Evolutionary conservation across 2,113 vertebrate genomes (phyloP).

Genomic region (Agapornis roseicollis): DNA sequence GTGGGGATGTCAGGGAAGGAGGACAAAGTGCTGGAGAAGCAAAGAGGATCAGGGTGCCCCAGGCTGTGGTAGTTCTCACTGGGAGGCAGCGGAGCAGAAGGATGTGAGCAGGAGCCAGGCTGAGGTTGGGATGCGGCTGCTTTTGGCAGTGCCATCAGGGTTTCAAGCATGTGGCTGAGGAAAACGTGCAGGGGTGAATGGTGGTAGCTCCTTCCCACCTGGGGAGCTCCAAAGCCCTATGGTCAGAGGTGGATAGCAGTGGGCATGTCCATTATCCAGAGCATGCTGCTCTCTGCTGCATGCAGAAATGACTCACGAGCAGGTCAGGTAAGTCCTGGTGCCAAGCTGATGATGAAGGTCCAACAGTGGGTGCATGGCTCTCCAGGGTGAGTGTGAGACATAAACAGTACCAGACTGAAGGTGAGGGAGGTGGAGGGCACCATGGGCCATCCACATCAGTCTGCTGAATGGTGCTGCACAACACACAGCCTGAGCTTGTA

Average conservation of each 20-base stretch:
- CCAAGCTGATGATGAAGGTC: constrained; percentile 30
- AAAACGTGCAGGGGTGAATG: accelerated
- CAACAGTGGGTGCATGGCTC: background rate
- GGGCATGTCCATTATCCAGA: background rate
- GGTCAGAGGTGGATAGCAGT: background rate
- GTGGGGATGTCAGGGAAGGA: background rate
- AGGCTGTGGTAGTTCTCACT: background rate
- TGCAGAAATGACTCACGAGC: constrained; percentile 15
- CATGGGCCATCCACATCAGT: background rate
- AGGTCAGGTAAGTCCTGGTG: constrained; percentile 19
- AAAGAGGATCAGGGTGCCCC: background rate
- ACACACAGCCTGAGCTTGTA: background rate
- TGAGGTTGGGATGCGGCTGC: background rate
- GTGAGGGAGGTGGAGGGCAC: background rate
- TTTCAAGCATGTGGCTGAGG: background rate
- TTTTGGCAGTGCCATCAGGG: background rate
- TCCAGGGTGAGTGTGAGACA: background rate
- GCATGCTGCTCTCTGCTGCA: background rate
- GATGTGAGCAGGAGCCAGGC: background rate
- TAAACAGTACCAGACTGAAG: background rate
- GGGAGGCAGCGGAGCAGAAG: background rate
- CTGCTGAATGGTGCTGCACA: background rate
- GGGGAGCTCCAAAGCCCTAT: background rate
- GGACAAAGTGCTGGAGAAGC: background rate
- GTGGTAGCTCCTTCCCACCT: background rate